Evolutionary conservation across 37 sponge, comb jelly and placozoan genomes (phyloP), one percentile per base, ranked within the genome.

Genomic region (Amphimedon queenslandica): DNA sequence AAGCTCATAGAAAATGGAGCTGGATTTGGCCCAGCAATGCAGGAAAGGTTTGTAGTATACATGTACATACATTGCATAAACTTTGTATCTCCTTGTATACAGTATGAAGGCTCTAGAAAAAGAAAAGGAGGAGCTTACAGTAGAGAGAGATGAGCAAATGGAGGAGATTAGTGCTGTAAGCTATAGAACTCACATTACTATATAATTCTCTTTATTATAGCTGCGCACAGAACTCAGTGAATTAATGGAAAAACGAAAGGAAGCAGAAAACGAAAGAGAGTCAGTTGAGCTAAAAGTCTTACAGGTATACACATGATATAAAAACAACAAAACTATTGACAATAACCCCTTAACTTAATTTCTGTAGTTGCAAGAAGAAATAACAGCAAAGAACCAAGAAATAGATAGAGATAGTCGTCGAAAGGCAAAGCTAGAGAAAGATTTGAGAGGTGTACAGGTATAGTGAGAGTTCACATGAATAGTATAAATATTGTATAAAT

Each of bases 1-100:
- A 94, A 91, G 63, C 86, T 98, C 27, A 96, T 95, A 42, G 99
- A 98, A 65, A 90, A 95, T 61, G 96, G 99, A 25, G 93, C 99
- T 32, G 99, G 99, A 31, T 47, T 47, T 8, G 53, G 53, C 13
- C 77, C 92, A 77, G 96, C 93, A 11, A 90, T 82, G 63, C 96
- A 98, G 33, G 70, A 74, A 66, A 86, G 72, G 89, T 86, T 58
- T 58, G 64, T 67, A n/a, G 21, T 33, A n/a, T 23, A 55, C 20
- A 16, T 55, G 11, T 55, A n/a, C 6, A 29, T 29, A 71, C 57
- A 28, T 3, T 57, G 33, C 21, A 57, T 36, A 30, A 18, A 8
- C 2, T 21, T 13, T 33, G 37, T 60, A 60, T 31, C 27, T 29
- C 29, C n/a, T 23, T 57, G 4, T 25, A 38, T 57, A 25, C 77